Evolutionary conservation across 92 coral and sea anemone species (phyloP).

Genomic region (Heteractis magnifica): DNA sequence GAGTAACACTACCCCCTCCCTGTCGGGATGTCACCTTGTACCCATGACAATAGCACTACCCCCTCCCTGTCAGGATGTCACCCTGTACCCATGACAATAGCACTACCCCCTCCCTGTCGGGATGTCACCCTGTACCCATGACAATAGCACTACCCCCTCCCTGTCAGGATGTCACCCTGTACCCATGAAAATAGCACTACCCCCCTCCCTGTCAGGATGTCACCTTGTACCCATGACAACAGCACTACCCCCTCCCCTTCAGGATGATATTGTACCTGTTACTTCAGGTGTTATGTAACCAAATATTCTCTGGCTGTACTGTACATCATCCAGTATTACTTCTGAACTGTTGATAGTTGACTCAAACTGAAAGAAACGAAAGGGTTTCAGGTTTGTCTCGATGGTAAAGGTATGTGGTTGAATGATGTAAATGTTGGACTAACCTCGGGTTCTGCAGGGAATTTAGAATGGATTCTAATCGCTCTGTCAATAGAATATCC

Average conservation of each 20-base stretch:
- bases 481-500: conserved; percentile 50
- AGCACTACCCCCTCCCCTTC: background rate
- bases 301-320: conserved; percentile 45
- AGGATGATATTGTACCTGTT: conserved; percentile 27
- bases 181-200: background rate
- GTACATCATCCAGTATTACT: background rate
- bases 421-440: background rate
- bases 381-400: background rate
- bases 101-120: conserved; percentile 4
- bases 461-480: conserved; percentile 29
- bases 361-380: conserved; percentile 30
- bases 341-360: conserved; percentile 30
- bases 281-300: conserved; percentile 46
- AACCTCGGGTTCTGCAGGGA: conserved; percentile 51
- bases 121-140: background rate
- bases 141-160: background rate
- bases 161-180: background rate
- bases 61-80: background rate
- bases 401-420: background rate
- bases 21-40: background rate
- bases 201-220: background rate
- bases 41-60: background rate
- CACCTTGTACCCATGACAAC: background rate
- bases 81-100: background rate
- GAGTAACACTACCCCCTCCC: background rate